A percentile compares a stretch with the other conserved stretches of the same genome.
Evolutionary conservation across 2,113 vertebrate genomes (phyloP).

Genomic region (Takifugu flavidus): DNA sequence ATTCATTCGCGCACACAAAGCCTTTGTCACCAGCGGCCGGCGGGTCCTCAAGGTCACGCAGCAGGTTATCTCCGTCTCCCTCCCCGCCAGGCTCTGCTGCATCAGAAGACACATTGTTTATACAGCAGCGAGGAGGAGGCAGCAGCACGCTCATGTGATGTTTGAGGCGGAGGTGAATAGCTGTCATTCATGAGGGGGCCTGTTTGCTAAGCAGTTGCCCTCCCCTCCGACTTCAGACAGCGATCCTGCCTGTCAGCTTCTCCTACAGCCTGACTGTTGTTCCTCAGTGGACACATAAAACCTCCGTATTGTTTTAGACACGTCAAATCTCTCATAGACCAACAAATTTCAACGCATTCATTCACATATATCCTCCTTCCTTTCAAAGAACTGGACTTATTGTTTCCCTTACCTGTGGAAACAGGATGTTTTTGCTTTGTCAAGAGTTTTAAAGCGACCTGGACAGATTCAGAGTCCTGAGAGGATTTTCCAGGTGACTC

Average conservation of each 20-base stretch:
- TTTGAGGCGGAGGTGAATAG: conserved; percentile 56
- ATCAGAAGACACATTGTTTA: conserved; percentile 48
- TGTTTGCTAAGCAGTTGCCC: conserved; percentile 55
- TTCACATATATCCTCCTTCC: no score
- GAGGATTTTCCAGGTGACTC: no score
- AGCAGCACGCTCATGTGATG: conserved; percentile 64
- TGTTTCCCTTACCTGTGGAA: no score
- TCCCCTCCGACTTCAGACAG: conserved; percentile 39
- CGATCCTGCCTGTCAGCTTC: conserved; percentile 50
- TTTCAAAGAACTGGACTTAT: no score
- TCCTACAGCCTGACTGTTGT: conserved; percentile 20
- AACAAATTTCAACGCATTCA: no score
- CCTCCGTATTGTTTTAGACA: no score
- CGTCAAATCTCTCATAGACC: no score
- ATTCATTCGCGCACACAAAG: not conserved
- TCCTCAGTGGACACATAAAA: conserved; percentile 4
- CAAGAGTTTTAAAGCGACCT: no score
- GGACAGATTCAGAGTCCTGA: no score
- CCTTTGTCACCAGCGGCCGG: not conserved
- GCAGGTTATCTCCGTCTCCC: conserved; percentile 38
- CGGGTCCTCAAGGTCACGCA: conserved; percentile 39
- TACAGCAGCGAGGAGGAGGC: conserved; percentile 58
- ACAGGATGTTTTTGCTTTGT: no score
- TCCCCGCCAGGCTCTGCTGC: conserved; percentile 36
- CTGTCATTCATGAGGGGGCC: conserved; percentile 58